Evolutionary conservation across 64 coral and sea anemone species (phyloP).

Genomic region (Montipora efflorescens): DNA sequence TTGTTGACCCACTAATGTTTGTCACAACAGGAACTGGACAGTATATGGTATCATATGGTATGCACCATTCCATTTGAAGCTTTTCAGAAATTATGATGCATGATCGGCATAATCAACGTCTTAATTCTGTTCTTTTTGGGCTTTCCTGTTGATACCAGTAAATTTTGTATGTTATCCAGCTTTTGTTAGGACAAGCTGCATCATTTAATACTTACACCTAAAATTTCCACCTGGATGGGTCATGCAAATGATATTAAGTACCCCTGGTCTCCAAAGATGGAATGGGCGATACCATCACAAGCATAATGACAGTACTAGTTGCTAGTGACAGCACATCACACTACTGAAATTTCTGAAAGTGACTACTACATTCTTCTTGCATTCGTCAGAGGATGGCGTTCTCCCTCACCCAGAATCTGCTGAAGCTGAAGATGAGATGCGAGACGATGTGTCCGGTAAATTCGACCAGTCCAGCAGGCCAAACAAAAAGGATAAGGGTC

Average conservation of each 20-base stretch:
- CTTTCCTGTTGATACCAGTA: too few species aligned
- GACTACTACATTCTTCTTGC: conserved; percentile 45
- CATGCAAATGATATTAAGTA: too few species aligned
- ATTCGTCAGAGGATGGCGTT: conserved; percentile 38
- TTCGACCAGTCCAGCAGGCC: conserved; percentile 28
- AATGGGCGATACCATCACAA: conserved; percentile 23
- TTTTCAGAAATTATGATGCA: too few species aligned
- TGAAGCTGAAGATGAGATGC: conserved; percentile 4
- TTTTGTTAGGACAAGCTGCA: too few species aligned
- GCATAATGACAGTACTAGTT: conserved; percentile 11
- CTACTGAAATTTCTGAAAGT: conserved; percentile 13
- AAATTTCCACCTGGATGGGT: too few species aligned
- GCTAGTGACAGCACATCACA: conserved; percentile 7
- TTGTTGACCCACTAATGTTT: conserved; percentile 58
- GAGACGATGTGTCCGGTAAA: conserved; percentile 16
- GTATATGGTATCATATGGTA: too few species aligned
- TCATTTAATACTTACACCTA: too few species aligned
- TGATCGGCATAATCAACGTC: too few species aligned
- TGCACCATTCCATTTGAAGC: too few species aligned
- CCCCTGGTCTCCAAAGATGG: conserved; percentile 21
- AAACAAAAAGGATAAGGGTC: conserved; percentile 32
- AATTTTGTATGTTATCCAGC: too few species aligned
- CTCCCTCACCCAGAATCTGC: conserved; percentile 23
- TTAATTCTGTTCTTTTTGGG: too few species aligned
- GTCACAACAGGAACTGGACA: too few species aligned